Evolutionary conservation across 1,140 invertebrate species (phyloP).

Genomic region (Zaprionus kolodkinae): DNA sequence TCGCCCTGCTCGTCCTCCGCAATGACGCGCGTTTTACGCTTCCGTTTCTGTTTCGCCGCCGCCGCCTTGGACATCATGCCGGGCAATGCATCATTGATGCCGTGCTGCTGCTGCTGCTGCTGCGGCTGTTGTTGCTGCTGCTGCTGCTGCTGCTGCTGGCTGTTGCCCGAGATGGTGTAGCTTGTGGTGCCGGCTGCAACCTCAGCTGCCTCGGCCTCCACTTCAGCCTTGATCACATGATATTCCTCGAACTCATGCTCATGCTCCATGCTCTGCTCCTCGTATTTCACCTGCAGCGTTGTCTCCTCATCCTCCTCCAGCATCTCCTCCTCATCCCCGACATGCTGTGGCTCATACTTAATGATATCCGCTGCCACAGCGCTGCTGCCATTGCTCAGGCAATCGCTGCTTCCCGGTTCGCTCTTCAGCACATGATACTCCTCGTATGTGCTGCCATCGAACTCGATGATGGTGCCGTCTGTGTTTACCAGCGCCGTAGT

Average conservation of each 20-base stretch:
- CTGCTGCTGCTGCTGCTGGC: constrained; percentile 37
- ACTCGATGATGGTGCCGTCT: constrained; percentile 71
- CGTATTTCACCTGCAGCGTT: constrained; percentile 67
- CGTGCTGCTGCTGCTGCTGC: constrained; percentile 29
- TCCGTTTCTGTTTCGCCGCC: constrained; percentile 86
- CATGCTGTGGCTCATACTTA: constrained; percentile 76
- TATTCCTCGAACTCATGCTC: constrained; percentile 67
- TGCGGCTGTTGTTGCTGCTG: constrained; percentile 41
- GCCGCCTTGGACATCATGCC: constrained; percentile 57
- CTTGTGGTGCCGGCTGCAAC: constrained; percentile 55
- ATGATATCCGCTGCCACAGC: constrained; percentile 75
- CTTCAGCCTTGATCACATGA: constrained; percentile 69
- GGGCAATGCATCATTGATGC: constrained; percentile 52
- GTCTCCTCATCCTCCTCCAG: constrained; percentile 66
- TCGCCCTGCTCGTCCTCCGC: constrained; percentile 93
- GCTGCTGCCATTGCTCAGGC: constrained; percentile 68
- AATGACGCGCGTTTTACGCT: constrained; percentile 90
- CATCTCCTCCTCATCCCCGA: constrained; percentile 62
- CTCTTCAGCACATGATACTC: constrained; percentile 76
- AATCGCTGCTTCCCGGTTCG: constrained; percentile 71
- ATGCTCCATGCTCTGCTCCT: constrained; percentile 66
- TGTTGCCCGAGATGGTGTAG: constrained; percentile 51
- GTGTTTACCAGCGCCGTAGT: constrained; percentile 68
- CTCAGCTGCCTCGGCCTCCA: constrained; percentile 62
- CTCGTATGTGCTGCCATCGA: constrained; percentile 74